Base-by-base conservation (phyloP, 2,888 invertebrate species). In the Pardosa pseudoannulata region DNA sequence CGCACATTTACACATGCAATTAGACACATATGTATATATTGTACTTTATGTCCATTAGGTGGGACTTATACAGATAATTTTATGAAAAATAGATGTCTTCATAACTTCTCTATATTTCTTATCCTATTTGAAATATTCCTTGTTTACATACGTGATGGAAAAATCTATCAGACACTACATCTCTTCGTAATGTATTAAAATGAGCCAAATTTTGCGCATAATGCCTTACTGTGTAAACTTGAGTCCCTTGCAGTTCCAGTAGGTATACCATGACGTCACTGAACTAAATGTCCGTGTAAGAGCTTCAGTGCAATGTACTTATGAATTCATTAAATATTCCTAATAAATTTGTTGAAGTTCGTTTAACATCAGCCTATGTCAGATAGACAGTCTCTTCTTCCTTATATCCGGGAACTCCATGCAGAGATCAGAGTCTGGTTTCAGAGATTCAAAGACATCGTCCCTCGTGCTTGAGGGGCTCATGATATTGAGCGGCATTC, bases 331-430 rank as follows among this genome's bases (percentile, higher is more conserved):
- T 7, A 36, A 36, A 36, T 7, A 36, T 36, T 5, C 16, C 39
- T 68, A 81, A 19, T 64, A 68, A 87, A 87, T 87, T 80, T 70
- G 73, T 80, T 87, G 76, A 9, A 80, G 79, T 72, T 87, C 87
- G 23, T 87, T 79, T 68, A 87, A 68, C 72, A 80, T 80, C 9
- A 87, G 70, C 74, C 56, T 79, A 29, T 80, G 87, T 88, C 86
- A 88, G 16, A 88, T 88, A 68, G 88, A 88, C 79, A 83, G 71
- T 65, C 88, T 68, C 68, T 88, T 88, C 28, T 80, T 79, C 28
- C 79, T 67, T 16, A 79, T 80, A 28, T 88, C 88, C n/a, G 85
- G 85, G 36, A 80, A 78, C 19, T 83, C 78, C 76, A 83, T 73
- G 56, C 85, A 88, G 3, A 86, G 74, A 70, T 79, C 83, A 5